Base-by-base conservation (phyloP, 2,113 vertebrate species). In the Poeciliopsis turrubarensis region DNA sequence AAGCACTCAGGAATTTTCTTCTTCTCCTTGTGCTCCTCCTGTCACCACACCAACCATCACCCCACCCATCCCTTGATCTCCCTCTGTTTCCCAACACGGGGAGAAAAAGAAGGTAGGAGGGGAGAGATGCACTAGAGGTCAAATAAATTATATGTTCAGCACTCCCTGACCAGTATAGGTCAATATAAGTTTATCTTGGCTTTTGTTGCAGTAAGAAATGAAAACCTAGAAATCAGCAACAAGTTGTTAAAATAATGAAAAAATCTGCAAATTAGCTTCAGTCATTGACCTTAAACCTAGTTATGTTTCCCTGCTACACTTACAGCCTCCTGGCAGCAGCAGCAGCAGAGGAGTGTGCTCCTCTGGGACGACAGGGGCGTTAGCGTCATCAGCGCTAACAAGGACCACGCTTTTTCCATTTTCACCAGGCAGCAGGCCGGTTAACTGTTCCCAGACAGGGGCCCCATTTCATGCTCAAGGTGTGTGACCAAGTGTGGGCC, bases 361-460 rank as follows among this genome's bases (percentile, higher is more conserved):
- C 70, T 81, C 29, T 3, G 72, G 70, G 86, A 88, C 51, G 22
- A 34, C 22, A 4, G 47, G 64, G 73, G 62, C 65, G 86, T 80
- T 60, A 81, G 79, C 85, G 81, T 91, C 89, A 91, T 87, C 66
- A 4, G 72, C 60, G 76, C 85, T 91, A 92, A 93, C 89, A 75
- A 92, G 88, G 78, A 88, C 84, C 85, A 87, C 71, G 64, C 87
- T 91, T 89, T 82, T 83, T 80, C 90, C 88, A 83, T 91, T 92
- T 92, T 89, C 92, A 92, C 34, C 68, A 57, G 77, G 60, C 72
- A 79, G 83, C 70, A 57, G 77, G 60, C 70, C 76, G 84, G 89
- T 90, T 90, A 91, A 86, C 72, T 82, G 76, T 73, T 91, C 86
- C 78, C 84, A 85, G 82, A 83, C 77, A 72, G 84, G 80, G 86